Conservation (phyloP, 2,888 invertebrate species). For the Nephrotoma appendiculata region DNA sequence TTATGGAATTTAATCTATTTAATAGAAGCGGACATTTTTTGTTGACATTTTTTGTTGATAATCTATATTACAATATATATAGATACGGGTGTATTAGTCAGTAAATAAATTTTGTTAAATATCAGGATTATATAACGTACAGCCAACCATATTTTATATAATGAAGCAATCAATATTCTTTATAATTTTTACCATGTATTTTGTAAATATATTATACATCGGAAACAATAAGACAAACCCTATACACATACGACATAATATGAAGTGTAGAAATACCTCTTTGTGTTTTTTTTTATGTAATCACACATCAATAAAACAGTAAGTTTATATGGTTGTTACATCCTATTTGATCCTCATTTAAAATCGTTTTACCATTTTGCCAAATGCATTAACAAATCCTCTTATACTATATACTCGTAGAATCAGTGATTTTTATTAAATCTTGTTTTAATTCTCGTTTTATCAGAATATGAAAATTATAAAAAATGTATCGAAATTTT, state of each 20-base stretch:
- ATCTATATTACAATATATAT: background rate
- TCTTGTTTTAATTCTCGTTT: background rate
- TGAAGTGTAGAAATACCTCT: background rate
- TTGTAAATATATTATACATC: background rate
- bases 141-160: background rate
- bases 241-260: background rate
- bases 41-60: background rate
- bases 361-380: background rate
- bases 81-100: background rate
- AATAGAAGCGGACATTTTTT: background rate
- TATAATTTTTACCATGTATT: background rate
- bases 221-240: background rate
- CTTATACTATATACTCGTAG: background rate
- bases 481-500: background rate
- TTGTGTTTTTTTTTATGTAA: background rate
- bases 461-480: background rate
- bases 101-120: background rate
- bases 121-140: background rate
- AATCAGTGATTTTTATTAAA: background rate
- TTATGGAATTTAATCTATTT: background rate
- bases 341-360: background rate
- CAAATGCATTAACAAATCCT: background rate
- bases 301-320: background rate
- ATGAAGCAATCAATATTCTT: background rate
- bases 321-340: background rate